These are phyloP conservation scores for Boloria euphrosyne DNA, from an alignment of 2,888 invertebrate genomes.

Conservation along the genomic window DNA sequence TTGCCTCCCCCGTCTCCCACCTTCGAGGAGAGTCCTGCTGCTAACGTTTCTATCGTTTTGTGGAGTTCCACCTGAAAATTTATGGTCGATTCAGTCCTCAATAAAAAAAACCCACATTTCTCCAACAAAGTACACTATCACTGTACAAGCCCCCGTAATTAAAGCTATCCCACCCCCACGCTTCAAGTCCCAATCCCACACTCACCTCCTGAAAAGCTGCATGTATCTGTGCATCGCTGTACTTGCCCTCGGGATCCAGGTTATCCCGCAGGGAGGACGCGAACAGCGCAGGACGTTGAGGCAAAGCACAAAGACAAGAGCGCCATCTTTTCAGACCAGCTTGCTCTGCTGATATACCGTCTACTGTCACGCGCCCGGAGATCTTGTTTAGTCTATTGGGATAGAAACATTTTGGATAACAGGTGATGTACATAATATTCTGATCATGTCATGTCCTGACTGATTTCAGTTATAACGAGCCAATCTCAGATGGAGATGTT, in stretches of 20 bases:
- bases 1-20: constrained; percentile 86
- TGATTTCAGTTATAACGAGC: no score
- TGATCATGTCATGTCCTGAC: no score
- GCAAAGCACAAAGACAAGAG: constrained; percentile 83
- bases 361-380: constrained; percentile 71
- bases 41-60: constrained; percentile 77
- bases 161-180: background rate
- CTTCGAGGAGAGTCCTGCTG: constrained; percentile 80
- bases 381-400: constrained; percentile 70
- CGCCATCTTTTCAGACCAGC: constrained; percentile 82
- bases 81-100: no score
- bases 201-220: constrained; percentile 86
- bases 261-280: constrained; percentile 90
- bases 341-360: constrained; percentile 63
- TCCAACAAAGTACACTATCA: no score
- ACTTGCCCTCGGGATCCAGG: constrained; percentile 87
- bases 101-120: no score
- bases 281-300: constrained; percentile 88
- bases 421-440: no score
- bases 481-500: no score
- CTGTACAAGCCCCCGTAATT: no score
- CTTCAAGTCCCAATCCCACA: no score
- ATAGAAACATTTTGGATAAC: background rate
- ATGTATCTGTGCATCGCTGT: constrained; percentile 86
- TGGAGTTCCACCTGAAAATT: constrained; percentile 85